Conservation (phyloP, 2,888 invertebrate genomes). For the Helicoverpa assulta region DNA sequence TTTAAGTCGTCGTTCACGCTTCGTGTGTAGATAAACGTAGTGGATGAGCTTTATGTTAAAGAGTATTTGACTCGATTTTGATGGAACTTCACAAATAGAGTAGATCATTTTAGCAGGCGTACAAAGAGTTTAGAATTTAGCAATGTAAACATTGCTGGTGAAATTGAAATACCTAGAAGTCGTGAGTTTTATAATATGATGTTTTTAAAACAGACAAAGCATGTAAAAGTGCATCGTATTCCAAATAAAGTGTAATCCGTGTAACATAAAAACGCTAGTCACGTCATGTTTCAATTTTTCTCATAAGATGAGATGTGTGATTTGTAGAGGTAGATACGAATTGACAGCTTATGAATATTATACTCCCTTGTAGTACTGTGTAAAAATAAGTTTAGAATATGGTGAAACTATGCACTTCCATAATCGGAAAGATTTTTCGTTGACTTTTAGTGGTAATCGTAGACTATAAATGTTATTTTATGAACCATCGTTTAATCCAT, state of each 20-base stretch:
- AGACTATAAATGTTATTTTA: neutral
- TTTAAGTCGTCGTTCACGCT: constrained; percentile 31
- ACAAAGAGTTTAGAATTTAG: too few species aligned
- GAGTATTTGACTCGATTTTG: neutral
- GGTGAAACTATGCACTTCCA: neutral
- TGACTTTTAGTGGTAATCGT: too few species aligned
- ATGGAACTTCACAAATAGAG: neutral
- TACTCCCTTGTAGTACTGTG: neutral
- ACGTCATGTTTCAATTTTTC: constrained; percentile 41
- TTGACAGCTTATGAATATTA: constrained; percentile 38
- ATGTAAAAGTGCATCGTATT: constrained; percentile 9
- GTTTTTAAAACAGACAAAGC: too few species aligned
- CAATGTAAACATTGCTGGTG: too few species aligned
- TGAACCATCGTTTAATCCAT: too few species aligned
- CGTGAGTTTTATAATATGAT: too few species aligned
- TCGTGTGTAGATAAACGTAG: constrained; percentile 38
- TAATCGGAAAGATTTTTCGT: too few species aligned
- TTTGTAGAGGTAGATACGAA: constrained; percentile 48
- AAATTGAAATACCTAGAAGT: too few species aligned
- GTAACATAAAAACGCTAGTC: constrained; percentile 11
- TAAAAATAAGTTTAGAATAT: neutral
- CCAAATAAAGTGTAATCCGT: constrained; percentile 6
- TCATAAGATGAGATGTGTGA: constrained; percentile 42
- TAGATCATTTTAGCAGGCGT: neutral
- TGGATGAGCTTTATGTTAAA: neutral